phyloP scores from a whole-genome alignment of 2,797 vertebrate genomes.

The Centropyge bicolor region DNA sequence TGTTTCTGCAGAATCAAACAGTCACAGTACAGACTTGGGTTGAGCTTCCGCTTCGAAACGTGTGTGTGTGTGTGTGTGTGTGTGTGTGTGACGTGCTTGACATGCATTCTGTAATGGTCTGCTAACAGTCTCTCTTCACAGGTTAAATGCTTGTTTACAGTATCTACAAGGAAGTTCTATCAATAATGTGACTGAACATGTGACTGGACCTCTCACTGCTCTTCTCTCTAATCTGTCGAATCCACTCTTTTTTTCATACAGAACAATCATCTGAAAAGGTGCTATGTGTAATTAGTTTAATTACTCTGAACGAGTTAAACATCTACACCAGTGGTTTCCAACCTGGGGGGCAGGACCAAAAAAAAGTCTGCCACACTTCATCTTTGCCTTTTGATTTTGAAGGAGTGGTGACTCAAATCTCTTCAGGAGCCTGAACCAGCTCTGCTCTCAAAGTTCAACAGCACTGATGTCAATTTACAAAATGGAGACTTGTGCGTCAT shows the following conservation, averaged over 20 bases:
- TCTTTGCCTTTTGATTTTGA: constrained; percentile 4
- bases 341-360: neutral
- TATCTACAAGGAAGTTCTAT: constrained; percentile 9
- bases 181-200: neutral
- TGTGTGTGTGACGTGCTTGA: constrained; percentile 10
- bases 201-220: neutral
- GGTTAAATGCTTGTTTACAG: constrained; percentile 10
- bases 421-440: neutral
- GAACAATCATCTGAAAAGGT: constrained; percentile 27
- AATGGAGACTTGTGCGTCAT: neutral
- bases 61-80: constrained; percentile 11
- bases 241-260: neutral
- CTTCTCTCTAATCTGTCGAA: neutral
- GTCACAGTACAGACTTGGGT: neutral
- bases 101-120: constrained; percentile 16
- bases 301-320: neutral
- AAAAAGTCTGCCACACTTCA: neutral
- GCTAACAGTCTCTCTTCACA: constrained; percentile 5
- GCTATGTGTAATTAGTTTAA: constrained; percentile 27
- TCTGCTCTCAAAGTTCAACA: neutral
- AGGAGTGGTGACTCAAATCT: neutral
- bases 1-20: neutral
- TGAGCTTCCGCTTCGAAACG: neutral
- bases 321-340: neutral
- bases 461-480: neutral